A percentile compares a stretch with the other conserved stretches of the same genome.
Conservation (phyloP, 1,140 invertebrate species). For the Drosophila aff. region DNA sequence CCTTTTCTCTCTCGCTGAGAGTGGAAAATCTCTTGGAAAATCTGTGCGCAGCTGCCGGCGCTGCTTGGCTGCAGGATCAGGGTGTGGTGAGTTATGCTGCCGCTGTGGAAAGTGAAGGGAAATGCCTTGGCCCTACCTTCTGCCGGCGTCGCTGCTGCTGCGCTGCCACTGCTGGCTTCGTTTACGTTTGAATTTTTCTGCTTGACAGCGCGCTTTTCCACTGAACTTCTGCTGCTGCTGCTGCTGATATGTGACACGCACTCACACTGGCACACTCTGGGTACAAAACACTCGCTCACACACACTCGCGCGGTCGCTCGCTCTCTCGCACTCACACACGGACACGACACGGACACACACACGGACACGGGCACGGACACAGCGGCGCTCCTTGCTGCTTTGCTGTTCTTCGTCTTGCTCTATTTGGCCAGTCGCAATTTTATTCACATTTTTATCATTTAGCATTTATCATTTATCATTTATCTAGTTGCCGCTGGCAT, state of each 20-base stretch:
- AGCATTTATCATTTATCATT: conserved; percentile 12
- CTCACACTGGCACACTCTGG: conserved; percentile 37
- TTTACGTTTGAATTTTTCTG: conserved; percentile 52
- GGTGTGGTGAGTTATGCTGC: conserved; percentile 83
- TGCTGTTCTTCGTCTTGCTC: conserved; percentile 46
- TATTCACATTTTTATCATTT: conserved; percentile 44
- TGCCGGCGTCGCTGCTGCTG: conserved; percentile 62
- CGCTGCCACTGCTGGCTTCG: conserved; percentile 41
- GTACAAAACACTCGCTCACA: conserved; percentile 52
- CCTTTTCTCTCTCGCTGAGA: conserved; percentile 9
- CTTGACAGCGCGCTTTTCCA: conserved; percentile 61
- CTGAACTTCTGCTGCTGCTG: conserved; percentile 45
- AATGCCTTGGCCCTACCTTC: conserved; percentile 71
- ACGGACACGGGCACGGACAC: conserved; percentile 37
- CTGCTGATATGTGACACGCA: conserved; percentile 71
- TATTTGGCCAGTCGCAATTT: conserved; percentile 33
- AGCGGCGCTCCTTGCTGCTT: conserved; percentile 32
- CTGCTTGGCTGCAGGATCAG: conserved; percentile 75
- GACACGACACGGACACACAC: conserved; percentile 42
- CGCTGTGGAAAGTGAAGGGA: conserved; percentile 63
- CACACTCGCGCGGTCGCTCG: conserved; percentile 21
- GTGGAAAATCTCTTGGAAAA: conserved; percentile 20
- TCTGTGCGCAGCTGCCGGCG: conserved; percentile 71
- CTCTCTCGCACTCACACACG: conserved; percentile 36
- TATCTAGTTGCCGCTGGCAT: conserved; percentile 35